Conservation (phyloP, 2,797 vertebrate species). For the Chiropotes sagulatus region DNA sequence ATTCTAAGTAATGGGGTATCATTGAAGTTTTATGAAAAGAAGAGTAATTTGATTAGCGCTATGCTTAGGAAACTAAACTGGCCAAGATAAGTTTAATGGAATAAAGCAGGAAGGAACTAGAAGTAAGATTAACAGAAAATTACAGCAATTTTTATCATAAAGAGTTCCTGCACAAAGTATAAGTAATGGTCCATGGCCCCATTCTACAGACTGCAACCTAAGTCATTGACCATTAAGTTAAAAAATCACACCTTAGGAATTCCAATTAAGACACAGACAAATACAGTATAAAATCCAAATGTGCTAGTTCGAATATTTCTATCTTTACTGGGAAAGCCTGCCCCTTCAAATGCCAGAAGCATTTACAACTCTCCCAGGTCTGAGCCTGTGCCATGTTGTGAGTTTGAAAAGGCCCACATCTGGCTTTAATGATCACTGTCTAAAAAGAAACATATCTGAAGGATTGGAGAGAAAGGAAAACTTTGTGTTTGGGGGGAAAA, state of each 20-base stretch:
- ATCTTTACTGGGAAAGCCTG: neutral
- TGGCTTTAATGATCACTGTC: constrained; percentile 54
- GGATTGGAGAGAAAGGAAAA: neutral
- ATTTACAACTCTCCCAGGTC: neutral
- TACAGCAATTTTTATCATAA: neutral
- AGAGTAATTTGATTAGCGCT: neutral
- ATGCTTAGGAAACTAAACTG: neutral
- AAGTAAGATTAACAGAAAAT: neutral
- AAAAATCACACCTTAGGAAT: constrained; percentile 6
- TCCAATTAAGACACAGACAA: neutral
- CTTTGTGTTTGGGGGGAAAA: neutral
- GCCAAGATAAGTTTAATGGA: neutral
- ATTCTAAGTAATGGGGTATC: neutral
- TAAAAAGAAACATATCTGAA: neutral
- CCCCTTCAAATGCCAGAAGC: neutral
- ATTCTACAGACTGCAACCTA: neutral
- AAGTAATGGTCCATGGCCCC: neutral
- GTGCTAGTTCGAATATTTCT: neutral
- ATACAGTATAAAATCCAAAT: neutral
- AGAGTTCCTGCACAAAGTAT: neutral
- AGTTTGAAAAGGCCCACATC: neutral
- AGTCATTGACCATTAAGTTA: neutral
- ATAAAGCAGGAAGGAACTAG: neutral
- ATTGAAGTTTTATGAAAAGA: neutral
- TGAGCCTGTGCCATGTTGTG: neutral